Base-by-base conservation (phyloP, 2,797 vertebrate species). In the Acipenser oxyrinchus region DNA sequence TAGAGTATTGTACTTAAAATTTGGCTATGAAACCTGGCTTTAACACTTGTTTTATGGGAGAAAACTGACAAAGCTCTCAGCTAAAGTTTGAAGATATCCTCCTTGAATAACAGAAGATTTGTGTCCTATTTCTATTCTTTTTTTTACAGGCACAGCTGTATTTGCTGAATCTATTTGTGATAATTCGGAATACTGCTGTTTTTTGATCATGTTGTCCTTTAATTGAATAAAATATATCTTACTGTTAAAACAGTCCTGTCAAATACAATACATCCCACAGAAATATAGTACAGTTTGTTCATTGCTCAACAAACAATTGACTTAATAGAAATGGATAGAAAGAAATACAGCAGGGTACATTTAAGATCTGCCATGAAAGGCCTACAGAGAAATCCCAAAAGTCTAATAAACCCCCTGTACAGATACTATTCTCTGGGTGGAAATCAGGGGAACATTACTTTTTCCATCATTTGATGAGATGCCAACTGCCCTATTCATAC, bases 401-500 rank as follows among this genome's bases (percentile, higher is more conserved):
- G 11, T 13, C 57, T 18, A 13, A 66, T 37, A 60, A 60, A 70
- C 61, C 55, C 62, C 4, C 67, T 64, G 23, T 67, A 13, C 50
- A 61, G 18, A 64, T 62, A 12, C 10, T 62, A 52, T 68, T 61
- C 66, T 60, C 48, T 59, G 66, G 61, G 60, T n/a, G 48, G 62
- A 68, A 65, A 71, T 58, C 48, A 49, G 13, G 37, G 48, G 10
- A 51, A 69, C 57, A 68, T 73, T 74, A 76, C 69, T 73, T 77
- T 70, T 68, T 72, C 73, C 74, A 73, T 74, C 71, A 55, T 51
- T 59, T 62, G 70, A 72, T 72, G 71, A 71, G 68, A 78, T 66
- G 63, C 65, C 76, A 73, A 57, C 60, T 69, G 60, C 66, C 71
- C 74, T 71, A 69, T 75, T 78, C 76, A 73, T 68, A 66, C 66